Base-by-base conservation (phyloP, 2,888 invertebrate genomes). In the Mythimna vitellina region DNA sequence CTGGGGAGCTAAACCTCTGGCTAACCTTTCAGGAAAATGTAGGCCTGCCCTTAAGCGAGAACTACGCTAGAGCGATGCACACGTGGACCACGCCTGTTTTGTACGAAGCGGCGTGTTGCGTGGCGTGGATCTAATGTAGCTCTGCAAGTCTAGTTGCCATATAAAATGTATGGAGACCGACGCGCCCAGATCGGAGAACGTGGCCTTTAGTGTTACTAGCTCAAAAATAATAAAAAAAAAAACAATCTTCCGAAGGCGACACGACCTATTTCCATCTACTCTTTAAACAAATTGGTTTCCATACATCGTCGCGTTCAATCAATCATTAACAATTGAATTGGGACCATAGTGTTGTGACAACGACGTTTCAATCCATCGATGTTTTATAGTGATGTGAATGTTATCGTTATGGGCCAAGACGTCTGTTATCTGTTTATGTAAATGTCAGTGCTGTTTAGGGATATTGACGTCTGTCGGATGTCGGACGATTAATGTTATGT, bases 251-350 rank as follows among this genome's bases (percentile, higher is more conserved):
- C 12, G 60, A 32, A 32, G 12, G 12, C 53, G 12, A 35, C 53
- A 54, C 62, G 42, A 56, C 65, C 76, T 32, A 62, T 17, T 68
- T 78, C 42, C 32, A 8, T 22, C 32, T 17, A 17, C 2, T 58
- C n/a, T 66, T 54, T 29, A 70, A 66, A 65, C 80, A 51, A 70
- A 81, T 78, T 78, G 64, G 67, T 70, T 73, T 70, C 54, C 35
- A 68, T 53, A 73, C 70, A 70, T n/a, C 29, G 32, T 10, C 64
- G 42, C 56, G 58, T 63, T 29, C 73, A 65, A 81, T 81, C 80
- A 81, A 32, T 42, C 25, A 25, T 20, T 63, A 72, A 77, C 71
- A 81, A 81, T 69, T 68, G 71, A 65, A 81, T 66, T 53, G 68
- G 68, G 58, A 63, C 51, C 22, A 35, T 53, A 65, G 61, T 80